Evolutionary conservation across 1,140 invertebrate species (phyloP).

Genomic region (Zelostemma sp.): DNA sequence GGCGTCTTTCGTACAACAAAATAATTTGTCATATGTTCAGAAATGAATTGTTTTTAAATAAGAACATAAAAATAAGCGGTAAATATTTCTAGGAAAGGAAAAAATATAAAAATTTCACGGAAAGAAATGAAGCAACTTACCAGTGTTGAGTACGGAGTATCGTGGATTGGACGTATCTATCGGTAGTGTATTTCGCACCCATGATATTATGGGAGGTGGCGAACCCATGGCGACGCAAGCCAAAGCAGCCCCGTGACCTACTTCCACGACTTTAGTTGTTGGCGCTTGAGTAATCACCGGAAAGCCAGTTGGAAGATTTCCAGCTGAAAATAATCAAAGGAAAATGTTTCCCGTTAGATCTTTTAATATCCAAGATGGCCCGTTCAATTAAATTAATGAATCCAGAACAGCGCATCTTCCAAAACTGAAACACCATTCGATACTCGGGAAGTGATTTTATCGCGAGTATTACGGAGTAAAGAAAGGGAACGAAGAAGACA

Average conservation of each 20-base stretch:
- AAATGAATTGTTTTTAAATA: too few species aligned
- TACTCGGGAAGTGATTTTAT: constrained; percentile 14
- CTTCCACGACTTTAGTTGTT: constrained; percentile 92
- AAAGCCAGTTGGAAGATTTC: constrained; percentile 52
- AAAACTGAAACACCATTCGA: background rate
- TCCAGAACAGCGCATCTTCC: too few species aligned
- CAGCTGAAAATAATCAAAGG: background rate
- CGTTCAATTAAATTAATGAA: too few species aligned
- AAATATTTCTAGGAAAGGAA: too few species aligned
- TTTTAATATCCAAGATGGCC: too few species aligned
- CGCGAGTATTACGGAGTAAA: constrained; percentile 16
- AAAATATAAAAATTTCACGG: too few species aligned
- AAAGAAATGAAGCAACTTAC: constrained; percentile 70
- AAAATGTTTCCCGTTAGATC: too few species aligned
- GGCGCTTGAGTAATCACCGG: constrained; percentile 87
- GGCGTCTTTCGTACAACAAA: too few species aligned
- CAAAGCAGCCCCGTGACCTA: constrained; percentile 90
- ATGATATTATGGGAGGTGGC: constrained; percentile 88
- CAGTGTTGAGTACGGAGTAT: constrained; percentile 83
- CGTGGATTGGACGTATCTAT: constrained; percentile 83
- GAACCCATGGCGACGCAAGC: constrained; percentile 89
- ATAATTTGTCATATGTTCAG: too few species aligned
- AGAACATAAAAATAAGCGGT: too few species aligned
- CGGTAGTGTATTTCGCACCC: constrained; percentile 93
- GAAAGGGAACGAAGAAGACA: constrained; percentile 32